Percentiles rank a stretch among this genome's conserved stretches.
Conservation (phyloP, 2,888 invertebrate species). For the Acronicta alni region DNA sequence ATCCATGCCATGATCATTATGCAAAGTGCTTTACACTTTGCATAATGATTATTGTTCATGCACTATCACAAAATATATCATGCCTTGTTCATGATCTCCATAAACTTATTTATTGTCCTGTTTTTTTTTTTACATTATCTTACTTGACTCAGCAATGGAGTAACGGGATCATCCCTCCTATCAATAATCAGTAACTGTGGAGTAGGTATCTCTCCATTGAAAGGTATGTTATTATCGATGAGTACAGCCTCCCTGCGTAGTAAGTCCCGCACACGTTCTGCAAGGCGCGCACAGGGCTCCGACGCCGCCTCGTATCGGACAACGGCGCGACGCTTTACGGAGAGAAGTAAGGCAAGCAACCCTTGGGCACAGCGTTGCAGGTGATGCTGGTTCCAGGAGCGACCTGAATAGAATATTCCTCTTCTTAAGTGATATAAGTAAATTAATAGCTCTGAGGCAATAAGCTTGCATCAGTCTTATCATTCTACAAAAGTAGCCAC, state of each 20-base stretch:
- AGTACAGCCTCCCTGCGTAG: conserved; percentile 96
- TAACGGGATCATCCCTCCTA: conserved; percentile 97
- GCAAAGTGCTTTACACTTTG: too few species aligned
- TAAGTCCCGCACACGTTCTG: conserved; percentile 95
- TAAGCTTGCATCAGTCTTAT: too few species aligned
- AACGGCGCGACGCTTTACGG: conserved; percentile 96
- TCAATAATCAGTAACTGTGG: conserved; percentile 97
- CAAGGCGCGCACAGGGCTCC: conserved; percentile 94
- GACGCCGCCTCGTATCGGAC: conserved; percentile 97
- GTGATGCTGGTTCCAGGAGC: conserved; percentile 93
- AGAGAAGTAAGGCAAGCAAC: conserved; percentile 94
- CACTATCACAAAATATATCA: too few species aligned
- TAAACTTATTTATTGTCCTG: too few species aligned
- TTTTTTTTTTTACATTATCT: too few species aligned
- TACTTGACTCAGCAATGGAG: conserved; percentile 97
- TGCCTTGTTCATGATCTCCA: too few species aligned
- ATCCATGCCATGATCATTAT: too few species aligned
- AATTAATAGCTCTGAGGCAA: too few species aligned
- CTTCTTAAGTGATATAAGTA: too few species aligned
- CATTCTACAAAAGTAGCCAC: too few species aligned
- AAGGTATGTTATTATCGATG: conserved; percentile 95
- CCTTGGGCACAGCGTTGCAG: conserved; percentile 95
- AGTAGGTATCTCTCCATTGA: conserved; percentile 92
- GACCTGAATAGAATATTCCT: conserved; percentile 74
- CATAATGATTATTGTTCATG: too few species aligned